Base-by-base conservation (phyloP, 1,140 invertebrate species). In the Bombus affinis region DNA sequence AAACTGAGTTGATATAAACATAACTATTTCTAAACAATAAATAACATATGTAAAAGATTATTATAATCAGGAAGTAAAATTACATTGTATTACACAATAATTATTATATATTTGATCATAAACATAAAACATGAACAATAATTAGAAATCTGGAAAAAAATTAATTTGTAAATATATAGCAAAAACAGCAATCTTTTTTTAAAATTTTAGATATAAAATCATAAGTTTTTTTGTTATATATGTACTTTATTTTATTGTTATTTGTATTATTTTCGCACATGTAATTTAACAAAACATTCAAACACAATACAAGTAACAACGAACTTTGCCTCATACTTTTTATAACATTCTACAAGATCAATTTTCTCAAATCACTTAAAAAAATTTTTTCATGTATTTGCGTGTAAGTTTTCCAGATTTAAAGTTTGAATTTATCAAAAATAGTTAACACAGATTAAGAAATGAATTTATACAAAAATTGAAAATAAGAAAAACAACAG, bases 401-500 rank as follows among this genome's bases (percentile, higher is more conserved):
- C 22, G 3, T 1, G 22, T 6, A 53, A 35, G 0, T 47, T 39
- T 59, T 42, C 22, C 53, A 6, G n/a, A 62, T 66, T 42, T 1
- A 28, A 53, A 85, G 2, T 2, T 53, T 37, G 3, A 28, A 37
- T 39, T 47, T 53, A 22, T 53, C 18, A 53, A 53, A 53, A 53
- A 53, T 53, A 8, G 18, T 53, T 32, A 13, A 22, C 12, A 10
- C 28, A 18, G 13, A n/a, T n/a, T 0, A 5, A 37, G 53, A 22
- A 32, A 68, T 3, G 10, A 47, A 84, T 59, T 25, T 10, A 25
- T 37, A 35, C 13, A 18, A 86, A 42, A 70, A 59, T 68, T 15
- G 13, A 70, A 35, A 84, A 74, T 57, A 44, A 85, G 42, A 22
- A 22, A 53, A 53, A 53, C 28, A 76, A 83, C 78, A 87, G 28